Evolutionary conservation across 2,888 invertebrate species (phyloP).

Genomic region (Apantesis nais): DNA sequence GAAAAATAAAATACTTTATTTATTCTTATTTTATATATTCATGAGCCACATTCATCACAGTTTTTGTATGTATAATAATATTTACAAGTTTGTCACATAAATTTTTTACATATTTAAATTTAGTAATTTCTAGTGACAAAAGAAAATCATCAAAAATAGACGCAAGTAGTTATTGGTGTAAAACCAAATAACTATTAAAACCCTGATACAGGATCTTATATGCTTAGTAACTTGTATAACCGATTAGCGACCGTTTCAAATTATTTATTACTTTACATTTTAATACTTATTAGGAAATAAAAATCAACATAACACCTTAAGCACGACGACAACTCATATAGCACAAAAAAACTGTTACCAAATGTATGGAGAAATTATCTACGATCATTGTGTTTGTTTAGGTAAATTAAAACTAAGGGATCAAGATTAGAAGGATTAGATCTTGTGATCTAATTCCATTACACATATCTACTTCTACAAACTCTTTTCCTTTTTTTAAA

Average conservation of each 20-base stretch:
- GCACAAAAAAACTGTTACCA: neutral
- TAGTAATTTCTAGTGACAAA: constrained; percentile 2
- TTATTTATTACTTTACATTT: neutral
- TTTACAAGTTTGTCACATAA: constrained; percentile 53
- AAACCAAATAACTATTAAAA: constrained; percentile 20
- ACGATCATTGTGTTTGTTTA: neutral
- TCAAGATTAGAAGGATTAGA: neutral
- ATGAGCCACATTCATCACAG: constrained; percentile 80
- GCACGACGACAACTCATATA: neutral
- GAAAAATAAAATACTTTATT: neutral
- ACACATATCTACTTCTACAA: too few species aligned
- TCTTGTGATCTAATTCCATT: neutral
- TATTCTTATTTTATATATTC: constrained; percentile 53
- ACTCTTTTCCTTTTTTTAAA: too few species aligned
- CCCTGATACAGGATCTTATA: constrained; percentile 43
- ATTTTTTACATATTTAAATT: constrained; percentile 10
- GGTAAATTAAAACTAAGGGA: neutral
- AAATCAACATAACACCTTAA: neutral
- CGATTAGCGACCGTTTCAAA: neutral
- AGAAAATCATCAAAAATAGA: constrained; percentile 17
- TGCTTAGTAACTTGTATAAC: constrained; percentile 1
- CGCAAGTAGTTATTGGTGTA: constrained; percentile 7
- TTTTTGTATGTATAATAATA: constrained; percentile 62
- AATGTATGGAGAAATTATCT: neutral
- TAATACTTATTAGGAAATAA: neutral